Base-by-base conservation (phyloP, 2,797 vertebrate species). In the Octomys mimax region DNA sequence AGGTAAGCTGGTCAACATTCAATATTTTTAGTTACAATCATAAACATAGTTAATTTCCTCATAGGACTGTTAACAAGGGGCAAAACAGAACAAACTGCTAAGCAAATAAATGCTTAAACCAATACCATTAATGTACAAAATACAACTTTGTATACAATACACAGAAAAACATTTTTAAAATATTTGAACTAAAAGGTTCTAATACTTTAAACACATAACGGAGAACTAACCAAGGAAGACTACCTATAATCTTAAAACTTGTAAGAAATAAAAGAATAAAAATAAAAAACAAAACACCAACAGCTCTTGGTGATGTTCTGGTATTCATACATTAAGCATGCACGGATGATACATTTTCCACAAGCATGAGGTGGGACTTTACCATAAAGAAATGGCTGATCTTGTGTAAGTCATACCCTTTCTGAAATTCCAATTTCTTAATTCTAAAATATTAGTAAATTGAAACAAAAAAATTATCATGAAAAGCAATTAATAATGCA, bases 191-290 rank as follows among this genome's bases (percentile, higher is more conserved):
- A 77, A 78, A 95, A 84, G 46, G 22, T 0, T 89, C 52, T 94
- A 93, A 57, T 18, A 87, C 62, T n/a, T 90, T 89, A 62, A 90
- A 68, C 7, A 73, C 19, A 87, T 59, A 81, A 96, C 89, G 94
- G 73, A 81, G 4, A 91, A 66, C 3, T 21, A 70, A 66, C 59
- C 6, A 57, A 79, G n/a, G 11, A 90, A 82, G 62, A 75, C 0
- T 59, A 88, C 18, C 16, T 11, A 39, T 3, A 59, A 21, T 87
- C 81, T 70, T 52, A 18, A 95, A 79, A 87, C 21, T 85, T 61
- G 90, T 1, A 61, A 1, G 0, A 91, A 92, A 94, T 75, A 22
- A 61, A 80, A 89, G 77, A 89, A 31, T 21, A 31, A 62, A 64
- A 39, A 81, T 49, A 14, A 54, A 54, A 54, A 54, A 39, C 39